Evolutionary conservation across 2,888 invertebrate species (phyloP), one percentile per base, ranked within the genome.

Genomic region (Oscheius onirici): DNA sequence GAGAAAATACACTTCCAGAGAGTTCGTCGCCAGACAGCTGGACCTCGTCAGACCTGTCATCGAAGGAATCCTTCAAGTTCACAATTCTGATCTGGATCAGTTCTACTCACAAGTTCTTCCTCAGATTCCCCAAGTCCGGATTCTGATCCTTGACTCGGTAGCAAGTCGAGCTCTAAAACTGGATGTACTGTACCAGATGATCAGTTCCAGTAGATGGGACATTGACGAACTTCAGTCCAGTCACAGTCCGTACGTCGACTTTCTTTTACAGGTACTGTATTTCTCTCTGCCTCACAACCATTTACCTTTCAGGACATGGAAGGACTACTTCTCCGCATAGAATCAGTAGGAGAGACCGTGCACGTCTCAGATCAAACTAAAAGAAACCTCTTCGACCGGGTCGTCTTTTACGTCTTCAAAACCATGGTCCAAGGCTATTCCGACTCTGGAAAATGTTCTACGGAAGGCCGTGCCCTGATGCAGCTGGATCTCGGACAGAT

Each of bases 401-500:
- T 94, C 58, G 92, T 95, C 0, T 92, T 93, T 87, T 92, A 94
- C 71, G 91, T 94, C 8, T 93, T 94, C 5, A 93, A 93, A 87
- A 91, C 94, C 40, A 90, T 97, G 76, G 95, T 97, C 0, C 97
- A 97, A 90, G 97, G 40, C 8, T 95, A 93, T 89, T 92, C 95
- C 0, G 93, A 92, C 84, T 94, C 79, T 17, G 81, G 93, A 75
- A 95, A 95, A 88, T 99, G 99, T 89, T 93, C 95, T 0, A 95
- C 95, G 82, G 97, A 95, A 26, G 99, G 99, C 0, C 90, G 99
- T 46, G 97, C 95, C 0, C 89, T 99, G 11, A 99, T 99, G 97
- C 97, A 97, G 87, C 90, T 99, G 24, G 99, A 99, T 90, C 97
- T 95, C 86, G 94, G 95, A 8, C 97, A 97, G 88, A 92, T 97